Evolutionary conservation across 2,888 invertebrate genomes (phyloP), one percentile per base, ranked within the genome.

Genomic region (Thera britannica): DNA sequence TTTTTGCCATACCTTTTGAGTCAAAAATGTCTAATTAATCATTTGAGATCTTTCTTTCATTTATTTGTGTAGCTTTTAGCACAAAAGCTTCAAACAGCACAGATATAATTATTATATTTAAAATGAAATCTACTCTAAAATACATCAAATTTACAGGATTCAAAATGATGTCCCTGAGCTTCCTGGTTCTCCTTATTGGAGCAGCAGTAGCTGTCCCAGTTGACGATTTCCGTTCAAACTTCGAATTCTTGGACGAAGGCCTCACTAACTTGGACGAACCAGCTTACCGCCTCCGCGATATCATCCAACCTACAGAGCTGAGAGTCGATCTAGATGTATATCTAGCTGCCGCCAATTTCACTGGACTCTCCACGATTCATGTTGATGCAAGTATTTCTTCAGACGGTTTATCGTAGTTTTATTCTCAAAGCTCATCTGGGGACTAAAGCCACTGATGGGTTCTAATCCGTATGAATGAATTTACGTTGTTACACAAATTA

Each of bases 241-340:
- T 92, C n/a, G 92, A 91, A 75, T 80, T 84, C 58, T 46, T 84
- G 6, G 81, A 83, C 12, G 49, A 51, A 2, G 83, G 80, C 52
- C 77, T 71, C 35, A 85, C 89, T 1, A 92, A 91, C 71, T 35
- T 90, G 57, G 91, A 79, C 44, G 80, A 88, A 2, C 86, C 89
- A 0, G 79, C 77, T 4, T 93, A 92, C 78, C 84, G 93, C 34
- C 78, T 93, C 0, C 72, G 62, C 1, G 84, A 88, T 48, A 78
- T 67, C 8, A 89, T 93, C 4, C 83, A 87, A 65, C 93, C 93
- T 2, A 79, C 72, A 2, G 65, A 79, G 3, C 67, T 89, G 9
- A 65, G 76, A 11, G 83, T 92, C 0, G 85, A 90, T 12, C 76
- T 93, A 0, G 93, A 93, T 59, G 91, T 92, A 0, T 78, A 85